A percentile compares a stretch with the other conserved stretches of the same genome.
Conservation (phyloP, 2,888 invertebrate species). For the Allolobophora icterica region DNA sequence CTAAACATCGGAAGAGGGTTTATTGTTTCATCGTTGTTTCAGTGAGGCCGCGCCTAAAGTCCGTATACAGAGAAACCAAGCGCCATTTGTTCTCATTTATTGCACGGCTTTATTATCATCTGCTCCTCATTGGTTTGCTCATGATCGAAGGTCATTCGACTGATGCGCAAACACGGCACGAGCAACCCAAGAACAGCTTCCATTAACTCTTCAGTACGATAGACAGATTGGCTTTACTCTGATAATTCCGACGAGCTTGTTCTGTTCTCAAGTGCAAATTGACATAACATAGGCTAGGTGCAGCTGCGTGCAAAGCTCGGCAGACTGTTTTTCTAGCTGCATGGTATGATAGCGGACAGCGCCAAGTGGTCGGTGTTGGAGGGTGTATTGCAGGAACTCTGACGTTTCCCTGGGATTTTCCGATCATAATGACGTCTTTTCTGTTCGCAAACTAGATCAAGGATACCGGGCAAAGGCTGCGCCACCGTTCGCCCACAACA, state of each 20-base stretch:
- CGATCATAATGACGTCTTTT: background rate
- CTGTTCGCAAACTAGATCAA: background rate
- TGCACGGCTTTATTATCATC: background rate
- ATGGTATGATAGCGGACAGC: background rate
- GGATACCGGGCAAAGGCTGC: background rate
- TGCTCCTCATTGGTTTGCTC: background rate
- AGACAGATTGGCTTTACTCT: background rate
- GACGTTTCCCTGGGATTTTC: background rate
- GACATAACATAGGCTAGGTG: background rate
- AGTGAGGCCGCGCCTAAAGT: background rate
- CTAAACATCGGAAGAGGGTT: background rate
- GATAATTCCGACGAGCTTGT: background rate
- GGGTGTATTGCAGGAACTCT: background rate
- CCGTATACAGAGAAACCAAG: background rate
- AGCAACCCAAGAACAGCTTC: background rate
- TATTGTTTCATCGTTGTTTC: background rate
- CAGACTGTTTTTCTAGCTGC: background rate
- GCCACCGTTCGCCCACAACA: background rate
- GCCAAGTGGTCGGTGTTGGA: background rate
- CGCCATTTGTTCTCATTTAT: background rate
- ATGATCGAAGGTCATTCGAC: background rate
- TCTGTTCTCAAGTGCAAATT: conserved; percentile 8
- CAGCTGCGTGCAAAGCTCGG: background rate
- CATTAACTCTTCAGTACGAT: background rate
- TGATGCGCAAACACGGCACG: background rate